Base-by-base conservation (phyloP, 2,113 vertebrate species). In the Zeus faber region DNA sequence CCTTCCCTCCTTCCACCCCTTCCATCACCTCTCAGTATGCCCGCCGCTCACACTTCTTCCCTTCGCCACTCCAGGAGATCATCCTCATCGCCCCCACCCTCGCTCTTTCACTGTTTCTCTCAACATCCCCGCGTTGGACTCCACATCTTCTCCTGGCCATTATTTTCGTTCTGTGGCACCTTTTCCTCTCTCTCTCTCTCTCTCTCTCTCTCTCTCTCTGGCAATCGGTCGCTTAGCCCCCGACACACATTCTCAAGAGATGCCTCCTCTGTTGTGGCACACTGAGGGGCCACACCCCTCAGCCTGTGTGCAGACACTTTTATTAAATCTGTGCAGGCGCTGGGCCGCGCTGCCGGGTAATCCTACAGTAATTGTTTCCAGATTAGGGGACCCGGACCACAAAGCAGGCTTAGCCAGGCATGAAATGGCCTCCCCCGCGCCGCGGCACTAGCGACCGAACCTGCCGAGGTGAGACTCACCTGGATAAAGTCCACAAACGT, bases 401-500 rank as follows among this genome's bases (percentile, higher is more conserved):
- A 88, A 85, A 87, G 84, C 85, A 88, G 81, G 82, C 79, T 78
- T 80, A 86, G 82, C 83, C 88, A 86, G 82, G 84, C 88, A 86
- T 88, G 86, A 90, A 89, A 90, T 90, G 85, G 85, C 85, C 86
- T 88, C 82, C 84, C 82, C 77, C 48, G 65, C 81, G 80, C 79
- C 72, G 71, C 79, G 62, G 74, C 29, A 51, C 65, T 54, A 55
- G 69, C 63, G 24, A 78, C 74, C 75, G 74, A 62, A 80, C 76
- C 79, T 76, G 66, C 62, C 82, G 66, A 76, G 80, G 76, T 81
- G 71, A 69, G 67, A 74, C 62, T 93, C 94, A 98, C 95, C 94
- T 98, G 95, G 70, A 91, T 60, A 7, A 96, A 96, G 85, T 96
- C 95, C 83, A 94, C 81, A 88, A 93, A 92, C 0, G 93, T 95